Conservation (phyloP, 2,888 invertebrate genomes). For the Scrobipalpa atriplicella region DNA sequence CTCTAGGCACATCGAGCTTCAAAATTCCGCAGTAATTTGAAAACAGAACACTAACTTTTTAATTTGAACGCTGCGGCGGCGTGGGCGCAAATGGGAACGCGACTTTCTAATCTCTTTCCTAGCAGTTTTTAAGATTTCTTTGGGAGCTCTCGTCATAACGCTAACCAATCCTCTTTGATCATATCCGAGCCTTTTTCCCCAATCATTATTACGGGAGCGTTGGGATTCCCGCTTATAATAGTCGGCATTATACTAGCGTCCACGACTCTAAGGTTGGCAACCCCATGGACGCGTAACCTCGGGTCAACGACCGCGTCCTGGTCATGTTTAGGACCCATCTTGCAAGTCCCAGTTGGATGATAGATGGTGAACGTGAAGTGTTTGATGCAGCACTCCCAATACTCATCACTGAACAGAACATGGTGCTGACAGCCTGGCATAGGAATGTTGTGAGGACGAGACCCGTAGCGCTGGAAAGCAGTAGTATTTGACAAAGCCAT, state of each 20-base stretch:
- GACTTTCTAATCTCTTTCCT: constrained; percentile 7
- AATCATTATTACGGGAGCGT: constrained; percentile 95
- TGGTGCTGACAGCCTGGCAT: constrained; percentile 92
- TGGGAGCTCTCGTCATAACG: constrained; percentile 67
- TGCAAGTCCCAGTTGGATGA: constrained; percentile 92
- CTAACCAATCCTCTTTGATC: constrained; percentile 93
- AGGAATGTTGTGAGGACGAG: constrained; percentile 89
- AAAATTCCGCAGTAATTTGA: neutral
- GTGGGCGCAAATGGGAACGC: constrained; percentile 3
- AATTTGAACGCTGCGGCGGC: constrained; percentile 10
- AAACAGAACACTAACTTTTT: neutral
- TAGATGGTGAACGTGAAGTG: constrained; percentile 93
- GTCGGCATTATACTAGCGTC: constrained; percentile 95
- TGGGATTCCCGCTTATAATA: constrained; percentile 95
- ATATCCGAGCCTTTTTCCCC: constrained; percentile 95
- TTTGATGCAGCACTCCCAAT: constrained; percentile 93
- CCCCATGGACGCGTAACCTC: constrained; percentile 89
- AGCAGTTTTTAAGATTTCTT: constrained; percentile 8
- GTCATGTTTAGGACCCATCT: constrained; percentile 92
- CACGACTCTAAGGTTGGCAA: constrained; percentile 89
- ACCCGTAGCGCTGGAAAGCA: constrained; percentile 91
- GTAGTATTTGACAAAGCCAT: constrained; percentile 90
- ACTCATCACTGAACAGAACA: constrained; percentile 89
- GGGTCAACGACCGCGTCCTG: constrained; percentile 91
- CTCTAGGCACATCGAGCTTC: neutral